Base-by-base conservation (phyloP, 2,113 vertebrate species). In the Scartelaos histophorus region DNA sequence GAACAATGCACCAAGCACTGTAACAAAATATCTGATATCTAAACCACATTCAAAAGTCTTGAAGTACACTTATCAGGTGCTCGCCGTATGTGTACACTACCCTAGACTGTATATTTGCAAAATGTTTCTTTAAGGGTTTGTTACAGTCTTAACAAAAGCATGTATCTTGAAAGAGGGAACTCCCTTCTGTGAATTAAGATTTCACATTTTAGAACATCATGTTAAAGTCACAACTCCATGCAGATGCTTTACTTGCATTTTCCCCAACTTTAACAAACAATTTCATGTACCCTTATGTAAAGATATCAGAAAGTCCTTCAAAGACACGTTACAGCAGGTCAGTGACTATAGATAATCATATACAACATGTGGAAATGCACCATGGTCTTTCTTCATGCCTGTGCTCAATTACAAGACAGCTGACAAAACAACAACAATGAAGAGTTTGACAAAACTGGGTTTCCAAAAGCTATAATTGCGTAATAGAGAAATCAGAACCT, bases 401-500 rank as follows among this genome's bases (percentile, higher is more conserved):
- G 19, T 21, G n/a, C 19, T 6, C 9, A 82, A 85, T 71, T 62
- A 75, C 29, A 77, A 80, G 76, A 76, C 47, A 49, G 47, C 16
- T 6, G 47, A 49, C 15, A 15, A 49, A 49, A 51, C 16, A 19
- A 51, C 47, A 51, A 51, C 4, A 43, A 43, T 43, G 38, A 43
- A 9, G 16, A 51, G 47, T 49, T 49, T 77, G 66, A 17, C 1
- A 35, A 35, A 49, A 2, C 0, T 43, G 38, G 38, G 7, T 34
- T 69, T 66, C 69, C 66, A 57, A 47, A 65, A 19, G 17, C 66
- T 53, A 43, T 64, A 78, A 78, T 57, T 74, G 29, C 29, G 45
- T 79, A 74, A 84, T 82, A 56, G 57, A 62, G 19, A 24, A 34
- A 74, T 60, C 67, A 78, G 82, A 72, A 77, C 66, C 15, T 22